Conservation (phyloP, 37 sponge, comb jelly and placozoan genomes). For the Amphimedon queenslandica region DNA sequence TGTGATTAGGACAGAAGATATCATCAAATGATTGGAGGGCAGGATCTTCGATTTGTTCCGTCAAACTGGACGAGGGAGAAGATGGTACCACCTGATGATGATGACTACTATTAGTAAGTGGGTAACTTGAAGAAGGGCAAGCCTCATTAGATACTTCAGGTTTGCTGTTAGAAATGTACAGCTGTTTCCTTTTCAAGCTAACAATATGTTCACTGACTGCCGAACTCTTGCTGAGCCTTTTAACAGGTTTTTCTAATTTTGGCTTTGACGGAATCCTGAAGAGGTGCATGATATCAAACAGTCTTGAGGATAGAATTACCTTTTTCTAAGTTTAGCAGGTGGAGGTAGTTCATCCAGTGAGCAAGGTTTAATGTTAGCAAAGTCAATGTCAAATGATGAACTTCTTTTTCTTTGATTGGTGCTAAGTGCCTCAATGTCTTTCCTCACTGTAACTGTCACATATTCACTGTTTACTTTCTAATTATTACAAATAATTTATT, state of each 20-base stretch:
- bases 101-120: no score
- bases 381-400: background rate
- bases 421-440: background rate
- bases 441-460: background rate
- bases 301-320: background rate
- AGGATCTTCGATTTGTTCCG: no score
- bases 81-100: no score
- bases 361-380: background rate
- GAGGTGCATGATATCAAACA: no score
- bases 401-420: background rate
- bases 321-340: background rate
- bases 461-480: background rate
- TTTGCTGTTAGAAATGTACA: background rate
- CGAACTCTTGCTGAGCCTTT: no score
- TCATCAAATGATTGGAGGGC: no score
- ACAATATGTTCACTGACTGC: conserved; percentile 1
- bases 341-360: background rate
- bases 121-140: no score
- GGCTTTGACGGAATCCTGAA: no score
- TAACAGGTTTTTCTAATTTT: no score
- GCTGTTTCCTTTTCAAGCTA: conserved; percentile 1
- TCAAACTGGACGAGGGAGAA: no score
- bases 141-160: no score
- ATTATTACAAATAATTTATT: background rate
- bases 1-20: no score